These are phyloP conservation scores for Umimayanthus kanabou DNA, from an alignment of 92 coral and sea anemone genomes.

Conservation along the genomic window DNA sequence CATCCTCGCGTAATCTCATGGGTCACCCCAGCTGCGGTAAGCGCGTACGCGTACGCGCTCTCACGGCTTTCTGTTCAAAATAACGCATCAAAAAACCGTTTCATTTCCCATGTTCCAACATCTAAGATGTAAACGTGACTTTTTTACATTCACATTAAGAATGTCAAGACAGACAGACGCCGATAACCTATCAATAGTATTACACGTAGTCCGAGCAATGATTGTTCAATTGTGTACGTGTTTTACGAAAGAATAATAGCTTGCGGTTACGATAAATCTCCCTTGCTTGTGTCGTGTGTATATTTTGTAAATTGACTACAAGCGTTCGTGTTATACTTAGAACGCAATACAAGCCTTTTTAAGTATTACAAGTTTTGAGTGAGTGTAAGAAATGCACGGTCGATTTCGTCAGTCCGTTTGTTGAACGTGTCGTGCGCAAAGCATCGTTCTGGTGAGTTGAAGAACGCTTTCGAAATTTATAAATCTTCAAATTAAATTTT, in stretches of 20 bases:
- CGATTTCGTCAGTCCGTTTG: no score
- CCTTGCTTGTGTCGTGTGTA: neutral
- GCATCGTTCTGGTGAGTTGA: neutral
- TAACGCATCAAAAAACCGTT: neutral
- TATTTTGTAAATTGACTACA: conserved; percentile 3
- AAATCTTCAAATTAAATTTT: no score
- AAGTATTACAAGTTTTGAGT: neutral
- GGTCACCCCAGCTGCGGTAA: conserved; percentile 85
- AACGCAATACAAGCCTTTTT: neutral
- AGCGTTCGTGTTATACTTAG: neutral
- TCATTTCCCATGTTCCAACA: neutral
- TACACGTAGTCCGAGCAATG: neutral
- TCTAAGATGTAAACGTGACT: neutral
- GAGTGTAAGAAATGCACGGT: neutral
- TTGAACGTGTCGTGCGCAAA: neutral
- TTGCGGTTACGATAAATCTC: neutral
- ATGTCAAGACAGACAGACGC: neutral
- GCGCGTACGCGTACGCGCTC: conserved; percentile 81
- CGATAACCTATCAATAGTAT: neutral
- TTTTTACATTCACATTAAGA: neutral
- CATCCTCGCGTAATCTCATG: conserved; percentile 79
- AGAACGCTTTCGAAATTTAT: neutral
- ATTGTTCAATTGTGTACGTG: neutral
- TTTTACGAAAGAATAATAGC: neutral
- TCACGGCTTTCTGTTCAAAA: conserved; percentile 64